Evolutionary conservation across 2,888 invertebrate species (phyloP).

Genomic region (Phaedon cochleariae): DNA sequence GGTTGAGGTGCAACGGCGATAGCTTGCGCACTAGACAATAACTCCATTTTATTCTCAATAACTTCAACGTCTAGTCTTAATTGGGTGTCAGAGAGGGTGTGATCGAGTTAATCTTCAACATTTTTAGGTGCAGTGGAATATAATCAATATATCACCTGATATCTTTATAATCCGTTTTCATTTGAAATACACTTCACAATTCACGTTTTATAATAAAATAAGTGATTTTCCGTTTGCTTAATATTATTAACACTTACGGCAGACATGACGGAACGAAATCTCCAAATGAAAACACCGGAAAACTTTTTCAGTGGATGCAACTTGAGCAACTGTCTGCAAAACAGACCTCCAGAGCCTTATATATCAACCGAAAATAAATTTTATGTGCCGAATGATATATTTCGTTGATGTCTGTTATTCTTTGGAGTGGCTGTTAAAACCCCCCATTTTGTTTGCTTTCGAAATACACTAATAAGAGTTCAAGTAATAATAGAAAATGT

Average conservation of each 20-base stretch:
- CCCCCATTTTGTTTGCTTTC: conserved; percentile 32
- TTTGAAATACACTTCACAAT: conserved; percentile 10
- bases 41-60: no score
- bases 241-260: conserved; percentile 37
- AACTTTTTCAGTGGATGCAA: not conserved
- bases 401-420: conserved; percentile 34
- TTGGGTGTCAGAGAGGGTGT: no score
- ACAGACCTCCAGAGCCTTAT: conserved; percentile 41
- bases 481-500: conserved; percentile 35
- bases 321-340: conserved; percentile 36
- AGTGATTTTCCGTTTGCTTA: not conserved
- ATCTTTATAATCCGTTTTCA: not conserved
- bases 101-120: no score
- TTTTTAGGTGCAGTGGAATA: no score
- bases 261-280: conserved; percentile 31
- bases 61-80: no score
- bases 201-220: not conserved
- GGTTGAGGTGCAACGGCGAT: no score
- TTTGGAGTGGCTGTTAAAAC: conserved; percentile 34
- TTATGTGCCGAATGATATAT: conserved; percentile 40
- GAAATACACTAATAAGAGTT: conserved; percentile 19
- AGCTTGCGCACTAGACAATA: no score
- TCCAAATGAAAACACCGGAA: not conserved
- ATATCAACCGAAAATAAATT: conserved; percentile 44
- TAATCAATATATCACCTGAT: no score